These are phyloP conservation scores for Rhadinocentrus ornatus DNA, from an alignment of 2,797 vertebrate species.

Conservation along the genomic window DNA sequence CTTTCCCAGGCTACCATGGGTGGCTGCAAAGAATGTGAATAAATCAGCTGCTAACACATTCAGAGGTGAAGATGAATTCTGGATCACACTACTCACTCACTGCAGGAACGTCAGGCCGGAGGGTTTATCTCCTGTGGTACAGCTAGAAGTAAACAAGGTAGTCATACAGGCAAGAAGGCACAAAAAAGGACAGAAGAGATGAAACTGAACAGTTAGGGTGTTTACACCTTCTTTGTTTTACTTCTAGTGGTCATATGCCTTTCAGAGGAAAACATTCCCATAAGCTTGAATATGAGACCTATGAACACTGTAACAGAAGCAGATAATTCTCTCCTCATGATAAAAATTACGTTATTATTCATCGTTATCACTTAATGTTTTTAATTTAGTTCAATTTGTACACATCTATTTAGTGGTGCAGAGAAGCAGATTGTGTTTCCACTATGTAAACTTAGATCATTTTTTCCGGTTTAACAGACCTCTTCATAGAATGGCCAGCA, in stretches of 20 bases:
- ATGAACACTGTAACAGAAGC: background rate
- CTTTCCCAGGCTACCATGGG: slow-evolving; percentile 11
- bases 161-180: slow-evolving; percentile 9
- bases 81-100: slow-evolving; percentile 42
- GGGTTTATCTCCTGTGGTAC: slow-evolving; percentile 27
- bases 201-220: background rate
- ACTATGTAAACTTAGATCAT: background rate
- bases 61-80: slow-evolving; percentile 16
- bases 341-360: background rate
- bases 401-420: background rate
- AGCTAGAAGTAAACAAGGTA: slow-evolving; percentile 35
- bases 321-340: background rate
- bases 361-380: background rate
- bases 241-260: background rate
- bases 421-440: background rate
- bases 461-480: background rate
- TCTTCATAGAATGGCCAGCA: background rate
- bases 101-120: slow-evolving; percentile 38
- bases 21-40: slow-evolving; percentile 13
- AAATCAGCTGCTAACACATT: slow-evolving; percentile 31
- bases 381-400: background rate
- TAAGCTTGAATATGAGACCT: background rate
- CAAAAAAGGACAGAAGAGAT: slow-evolving; percentile 2
- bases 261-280: background rate
- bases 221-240: slow-evolving; percentile 3